These are phyloP conservation scores for Hypocryptadius cinnamomeus DNA, from an alignment of 2,113 vertebrate genomes.

Conservation along the genomic window DNA sequence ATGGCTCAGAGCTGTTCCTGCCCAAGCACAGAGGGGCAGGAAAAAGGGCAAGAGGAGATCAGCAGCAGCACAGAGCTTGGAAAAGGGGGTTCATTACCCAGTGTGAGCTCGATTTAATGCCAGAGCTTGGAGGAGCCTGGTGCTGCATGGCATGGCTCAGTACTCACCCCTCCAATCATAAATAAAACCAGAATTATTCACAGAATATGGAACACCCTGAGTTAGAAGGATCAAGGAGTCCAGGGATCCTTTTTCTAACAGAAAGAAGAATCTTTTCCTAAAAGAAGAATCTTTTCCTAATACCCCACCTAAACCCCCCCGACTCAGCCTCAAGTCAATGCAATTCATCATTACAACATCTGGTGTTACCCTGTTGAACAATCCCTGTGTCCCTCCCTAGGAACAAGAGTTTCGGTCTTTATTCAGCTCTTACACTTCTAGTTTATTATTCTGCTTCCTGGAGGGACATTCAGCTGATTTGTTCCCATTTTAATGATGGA, in stretches of 20 bases:
- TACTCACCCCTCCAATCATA: neutral
- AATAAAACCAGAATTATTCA: neutral
- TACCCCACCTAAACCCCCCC: neutral
- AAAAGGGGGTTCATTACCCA: neutral
- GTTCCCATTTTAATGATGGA: neutral
- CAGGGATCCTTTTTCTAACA: neutral
- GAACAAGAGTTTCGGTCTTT: neutral
- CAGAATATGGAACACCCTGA: neutral
- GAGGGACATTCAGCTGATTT: neutral
- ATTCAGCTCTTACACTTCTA: neutral
- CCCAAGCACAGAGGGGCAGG: neutral
- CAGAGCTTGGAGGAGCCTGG: neutral
- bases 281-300: neutral
- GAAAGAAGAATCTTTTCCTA: neutral
- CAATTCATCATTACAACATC: no score
- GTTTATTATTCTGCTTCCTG: neutral
- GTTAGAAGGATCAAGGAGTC: neutral
- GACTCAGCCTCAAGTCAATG: neutral
- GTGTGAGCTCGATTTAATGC: neutral
- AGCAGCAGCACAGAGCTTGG: neutral
- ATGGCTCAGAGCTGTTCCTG: accelerated
- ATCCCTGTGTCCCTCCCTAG: neutral
- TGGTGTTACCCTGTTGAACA: neutral
- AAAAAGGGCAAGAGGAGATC: neutral
- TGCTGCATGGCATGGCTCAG: neutral